These are phyloP conservation scores for Bombus polaris DNA, from an alignment of 1,140 invertebrate genomes.

Conservation along the genomic window DNA sequence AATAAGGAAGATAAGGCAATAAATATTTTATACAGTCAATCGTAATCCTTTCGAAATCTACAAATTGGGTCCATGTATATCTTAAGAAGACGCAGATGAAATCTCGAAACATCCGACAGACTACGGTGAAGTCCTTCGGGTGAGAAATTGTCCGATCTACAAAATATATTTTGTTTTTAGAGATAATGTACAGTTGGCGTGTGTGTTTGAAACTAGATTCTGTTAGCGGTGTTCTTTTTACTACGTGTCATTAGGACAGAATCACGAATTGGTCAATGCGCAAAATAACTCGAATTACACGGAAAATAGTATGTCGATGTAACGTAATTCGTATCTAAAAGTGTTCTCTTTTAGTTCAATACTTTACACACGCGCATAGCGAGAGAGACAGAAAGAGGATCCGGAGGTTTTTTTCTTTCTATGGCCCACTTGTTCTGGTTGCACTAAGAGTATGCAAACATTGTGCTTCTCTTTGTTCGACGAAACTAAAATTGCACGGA, in stretches of 20 bases:
- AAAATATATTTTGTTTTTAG: too few species aligned
- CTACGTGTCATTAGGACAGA: neutral
- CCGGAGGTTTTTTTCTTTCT: neutral
- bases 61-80: too few species aligned
- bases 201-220: neutral
- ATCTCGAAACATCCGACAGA: too few species aligned
- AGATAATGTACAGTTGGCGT: too few species aligned
- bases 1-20: too few species aligned
- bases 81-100: too few species aligned
- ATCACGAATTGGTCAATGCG: neutral
- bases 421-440: neutral
- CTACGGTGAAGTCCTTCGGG: fast-evolving
- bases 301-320: neutral
- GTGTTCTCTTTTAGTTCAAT: neutral
- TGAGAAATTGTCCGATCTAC: too few species aligned
- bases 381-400: neutral
- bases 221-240: neutral
- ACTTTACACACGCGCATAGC: neutral
- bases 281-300: neutral
- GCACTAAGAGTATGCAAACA: neutral
- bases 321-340: neutral
- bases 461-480: neutral
- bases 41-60: too few species aligned
- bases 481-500: neutral
- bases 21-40: too few species aligned